Percentiles rank a stretch among this genome's conserved stretches.
phyloP scores from a whole-genome alignment of 2,888 invertebrate genomes.

The Drosophila kokeensis region DNA sequence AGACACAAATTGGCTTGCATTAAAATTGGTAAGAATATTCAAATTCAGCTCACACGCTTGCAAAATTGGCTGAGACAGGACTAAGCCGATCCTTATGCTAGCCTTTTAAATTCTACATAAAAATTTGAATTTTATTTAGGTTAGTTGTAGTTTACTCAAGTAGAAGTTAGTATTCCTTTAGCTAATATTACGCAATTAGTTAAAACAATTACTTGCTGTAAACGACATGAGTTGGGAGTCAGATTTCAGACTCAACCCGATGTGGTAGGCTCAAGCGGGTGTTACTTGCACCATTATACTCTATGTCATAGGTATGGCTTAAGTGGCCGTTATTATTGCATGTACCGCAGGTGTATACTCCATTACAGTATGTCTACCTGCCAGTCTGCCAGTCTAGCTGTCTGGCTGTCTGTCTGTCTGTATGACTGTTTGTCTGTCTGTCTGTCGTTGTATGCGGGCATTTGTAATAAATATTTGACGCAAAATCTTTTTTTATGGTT shows the following conservation, averaged over 20 bases:
- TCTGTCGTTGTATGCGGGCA: slow-evolving; percentile 29
- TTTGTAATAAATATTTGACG: slow-evolving; percentile 70
- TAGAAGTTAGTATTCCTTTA: not conserved
- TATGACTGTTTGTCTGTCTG: slow-evolving; percentile 3
- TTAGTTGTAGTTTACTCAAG: not conserved
- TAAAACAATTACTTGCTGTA: not conserved
- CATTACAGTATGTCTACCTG: not conserved
- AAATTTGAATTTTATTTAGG: not conserved
- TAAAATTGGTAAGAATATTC: not conserved
- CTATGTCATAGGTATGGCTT: not conserved
- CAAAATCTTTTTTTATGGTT: slow-evolving; percentile 57
- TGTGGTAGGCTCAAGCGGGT: not conserved
- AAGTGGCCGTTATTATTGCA: slow-evolving; percentile 27
- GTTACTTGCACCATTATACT: not conserved
- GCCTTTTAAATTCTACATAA: not conserved
- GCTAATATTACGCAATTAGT: not conserved
- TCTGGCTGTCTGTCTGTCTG: not conserved
- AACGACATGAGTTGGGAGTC: not conserved
- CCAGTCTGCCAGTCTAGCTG: not conserved
- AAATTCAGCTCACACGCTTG: not conserved
- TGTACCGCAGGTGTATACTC: slow-evolving; percentile 40
- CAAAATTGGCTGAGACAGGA: not conserved
- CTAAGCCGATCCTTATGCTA: not conserved
- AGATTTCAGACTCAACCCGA: too few relatives aligned
- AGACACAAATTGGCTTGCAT: not conserved